A percentile compares a stretch with the other conserved stretches of the same genome.
Conservation (phyloP, 2,888 invertebrate genomes). For the Adelognathus sp. region DNA sequence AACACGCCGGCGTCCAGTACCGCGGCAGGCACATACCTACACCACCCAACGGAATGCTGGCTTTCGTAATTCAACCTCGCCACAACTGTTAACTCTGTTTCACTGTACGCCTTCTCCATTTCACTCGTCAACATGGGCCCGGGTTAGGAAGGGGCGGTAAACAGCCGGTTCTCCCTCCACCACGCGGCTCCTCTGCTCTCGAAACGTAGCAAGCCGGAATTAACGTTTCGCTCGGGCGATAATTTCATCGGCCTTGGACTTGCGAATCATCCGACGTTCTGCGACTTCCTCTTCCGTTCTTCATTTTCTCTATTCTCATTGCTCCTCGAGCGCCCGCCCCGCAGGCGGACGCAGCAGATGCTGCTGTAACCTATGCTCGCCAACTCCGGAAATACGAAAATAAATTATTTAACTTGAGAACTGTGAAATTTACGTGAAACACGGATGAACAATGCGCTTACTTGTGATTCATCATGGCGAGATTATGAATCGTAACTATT, state of each 20-base stretch:
- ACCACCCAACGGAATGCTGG: background rate
- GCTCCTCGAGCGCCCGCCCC: background rate
- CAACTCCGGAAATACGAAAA: conserved; percentile 25
- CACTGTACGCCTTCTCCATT: conserved; percentile 6
- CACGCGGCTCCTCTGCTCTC: background rate
- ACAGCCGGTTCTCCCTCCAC: background rate
- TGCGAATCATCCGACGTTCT: conserved; percentile 2
- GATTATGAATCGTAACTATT: background rate
- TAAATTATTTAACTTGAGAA: conserved; percentile 14
- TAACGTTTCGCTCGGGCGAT: conserved; percentile 29
- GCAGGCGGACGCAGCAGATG: background rate
- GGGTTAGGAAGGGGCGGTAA: background rate
- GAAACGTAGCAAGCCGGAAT: conserved; percentile 29
- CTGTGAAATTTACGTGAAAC: conserved; percentile 12
- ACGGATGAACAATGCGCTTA: conserved; percentile 1
- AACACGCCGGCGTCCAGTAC: conserved; percentile 64
- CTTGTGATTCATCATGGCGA: background rate
- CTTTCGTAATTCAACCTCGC: conserved; percentile 10
- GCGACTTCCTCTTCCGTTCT: background rate
- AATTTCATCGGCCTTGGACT: conserved; percentile 31
- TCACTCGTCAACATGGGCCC: background rate
- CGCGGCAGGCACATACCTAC: conserved; percentile 10
- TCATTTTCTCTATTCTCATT: conserved; percentile 19
- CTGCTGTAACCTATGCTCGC: background rate
- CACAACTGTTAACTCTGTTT: conserved; percentile 1